phyloP scores from a whole-genome alignment of 2,888 invertebrate species.

The Scaptomyza tumidula region DNA sequence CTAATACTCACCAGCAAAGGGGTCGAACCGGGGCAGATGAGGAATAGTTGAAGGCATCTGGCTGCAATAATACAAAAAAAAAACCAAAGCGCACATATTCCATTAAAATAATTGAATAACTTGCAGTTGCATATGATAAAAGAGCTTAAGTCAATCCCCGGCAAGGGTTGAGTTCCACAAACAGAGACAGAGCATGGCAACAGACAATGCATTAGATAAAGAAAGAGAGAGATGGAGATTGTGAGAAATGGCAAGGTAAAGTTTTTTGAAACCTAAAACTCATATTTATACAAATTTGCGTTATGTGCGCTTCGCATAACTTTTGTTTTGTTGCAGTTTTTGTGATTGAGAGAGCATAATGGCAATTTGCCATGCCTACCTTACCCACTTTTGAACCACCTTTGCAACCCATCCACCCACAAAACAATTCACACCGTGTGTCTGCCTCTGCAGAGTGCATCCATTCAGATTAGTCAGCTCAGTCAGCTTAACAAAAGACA shows the following conservation, averaged over 20 bases:
- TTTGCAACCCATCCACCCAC: neutral
- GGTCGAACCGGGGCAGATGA: neutral
- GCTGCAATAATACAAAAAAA: slow-evolving; percentile 33
- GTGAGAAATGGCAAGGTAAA: slow-evolving; percentile 37
- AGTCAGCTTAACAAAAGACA: slow-evolving; percentile 48
- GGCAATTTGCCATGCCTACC: slow-evolving; percentile 49
- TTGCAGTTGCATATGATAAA: slow-evolving; percentile 62
- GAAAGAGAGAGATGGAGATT: neutral
- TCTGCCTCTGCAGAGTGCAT: slow-evolving; percentile 50
- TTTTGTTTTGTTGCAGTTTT: slow-evolving; percentile 67
- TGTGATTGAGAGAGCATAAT: slow-evolving; percentile 55
- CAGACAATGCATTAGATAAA: neutral
- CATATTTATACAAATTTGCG: slow-evolving; percentile 63
- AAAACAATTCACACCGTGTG: slow-evolving; percentile 3
- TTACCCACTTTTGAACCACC: neutral
- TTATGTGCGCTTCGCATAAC: slow-evolving; percentile 43
- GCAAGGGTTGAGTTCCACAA: neutral
- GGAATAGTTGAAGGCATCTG: slow-evolving; percentile 15
- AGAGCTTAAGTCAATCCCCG: slow-evolving; percentile 74
- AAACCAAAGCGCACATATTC: slow-evolving; percentile 55
- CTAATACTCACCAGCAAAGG: slow-evolving; percentile 40
- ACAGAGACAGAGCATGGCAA: slow-evolving; percentile 5
- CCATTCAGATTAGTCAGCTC: slow-evolving; percentile 60
- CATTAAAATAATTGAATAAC: slow-evolving; percentile 80
- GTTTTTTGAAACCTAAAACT: slow-evolving; percentile 57